Conservation (phyloP, 2,888 invertebrate genomes). For the Lithophane ornitopus region DNA sequence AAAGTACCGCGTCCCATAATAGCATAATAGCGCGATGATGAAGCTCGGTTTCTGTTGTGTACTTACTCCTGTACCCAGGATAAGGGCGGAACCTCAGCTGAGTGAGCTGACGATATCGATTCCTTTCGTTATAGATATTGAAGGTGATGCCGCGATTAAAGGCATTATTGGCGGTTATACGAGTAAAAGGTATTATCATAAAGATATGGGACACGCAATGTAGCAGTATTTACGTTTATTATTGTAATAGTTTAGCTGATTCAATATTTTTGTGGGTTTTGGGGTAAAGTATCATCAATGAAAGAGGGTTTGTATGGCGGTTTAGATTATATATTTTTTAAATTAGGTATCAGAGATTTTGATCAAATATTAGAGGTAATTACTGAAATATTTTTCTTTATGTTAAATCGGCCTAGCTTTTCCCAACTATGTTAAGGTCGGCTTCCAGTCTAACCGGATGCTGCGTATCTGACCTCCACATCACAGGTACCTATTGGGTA, state of each 20-base stretch:
- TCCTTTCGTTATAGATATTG: constrained; percentile 50
- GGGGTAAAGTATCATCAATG: background rate
- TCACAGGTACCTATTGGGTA: too few relatives aligned
- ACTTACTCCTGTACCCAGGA: constrained; percentile 19
- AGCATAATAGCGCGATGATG: background rate
- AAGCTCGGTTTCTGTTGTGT: constrained; percentile 17
- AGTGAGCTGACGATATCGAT: constrained; percentile 45
- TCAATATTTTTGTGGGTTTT: constrained; percentile 24
- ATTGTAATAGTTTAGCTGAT: constrained; percentile 4
- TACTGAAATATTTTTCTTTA: background rate
- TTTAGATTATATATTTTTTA: background rate
- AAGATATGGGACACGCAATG: constrained; percentile 45
- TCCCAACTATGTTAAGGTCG: too few relatives aligned
- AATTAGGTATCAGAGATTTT: background rate
- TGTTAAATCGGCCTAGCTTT: too few relatives aligned
- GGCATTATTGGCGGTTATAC: constrained; percentile 36
- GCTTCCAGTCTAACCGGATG: too few relatives aligned
- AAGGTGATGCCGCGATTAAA: constrained; percentile 47
- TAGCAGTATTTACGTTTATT: constrained; percentile 23
- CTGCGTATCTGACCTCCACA: too few relatives aligned
- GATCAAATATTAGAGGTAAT: background rate
- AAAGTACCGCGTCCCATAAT: background rate
- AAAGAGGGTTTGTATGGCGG: background rate
- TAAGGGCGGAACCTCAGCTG: constrained; percentile 31
- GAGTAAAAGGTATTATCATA: constrained; percentile 42